Conservation (phyloP, 2,888 invertebrate genomes). For the Cinara cedri region DNA sequence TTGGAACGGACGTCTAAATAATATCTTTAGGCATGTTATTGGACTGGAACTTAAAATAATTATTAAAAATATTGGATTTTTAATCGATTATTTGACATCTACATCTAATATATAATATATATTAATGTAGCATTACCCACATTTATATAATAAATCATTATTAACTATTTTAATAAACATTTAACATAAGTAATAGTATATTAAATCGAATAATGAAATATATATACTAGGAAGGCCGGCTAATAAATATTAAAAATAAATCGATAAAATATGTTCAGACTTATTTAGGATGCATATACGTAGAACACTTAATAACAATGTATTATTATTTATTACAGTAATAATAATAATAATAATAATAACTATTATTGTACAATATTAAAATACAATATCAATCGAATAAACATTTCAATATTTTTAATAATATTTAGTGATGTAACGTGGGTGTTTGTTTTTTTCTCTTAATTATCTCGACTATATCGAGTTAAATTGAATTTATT, state of each 20-base stretch:
- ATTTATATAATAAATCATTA: neutral
- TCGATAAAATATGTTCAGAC: slow-evolving; percentile 10
- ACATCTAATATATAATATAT: too few relatives aligned
- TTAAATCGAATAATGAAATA: neutral
- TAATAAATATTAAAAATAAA: neutral
- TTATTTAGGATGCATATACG: neutral
- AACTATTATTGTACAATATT: neutral
- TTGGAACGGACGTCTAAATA: neutral
- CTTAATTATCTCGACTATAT: neutral
- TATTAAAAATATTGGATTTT: slow-evolving; percentile 19
- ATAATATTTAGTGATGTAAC: neutral
- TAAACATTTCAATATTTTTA: slow-evolving; percentile 1
- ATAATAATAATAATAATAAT: too few relatives aligned
- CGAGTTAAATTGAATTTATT: neutral
- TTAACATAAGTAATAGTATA: slow-evolving; percentile 3
- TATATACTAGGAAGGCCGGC: too few relatives aligned
- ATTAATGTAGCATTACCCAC: neutral
- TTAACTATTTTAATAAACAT: too few relatives aligned
- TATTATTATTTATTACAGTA: slow-evolving; percentile 7
- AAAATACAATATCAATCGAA: slow-evolving; percentile 33
- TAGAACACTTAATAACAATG: slow-evolving; percentile 4
- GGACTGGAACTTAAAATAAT: neutral
- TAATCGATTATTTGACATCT: too few relatives aligned
- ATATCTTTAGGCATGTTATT: neutral
- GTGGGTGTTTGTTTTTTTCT: slow-evolving; percentile 22